Percentiles rank a stretch among this genome's conserved stretches.
Evolutionary conservation across 2,888 invertebrate species (phyloP).

Genomic region (Eristalis intricaria): DNA sequence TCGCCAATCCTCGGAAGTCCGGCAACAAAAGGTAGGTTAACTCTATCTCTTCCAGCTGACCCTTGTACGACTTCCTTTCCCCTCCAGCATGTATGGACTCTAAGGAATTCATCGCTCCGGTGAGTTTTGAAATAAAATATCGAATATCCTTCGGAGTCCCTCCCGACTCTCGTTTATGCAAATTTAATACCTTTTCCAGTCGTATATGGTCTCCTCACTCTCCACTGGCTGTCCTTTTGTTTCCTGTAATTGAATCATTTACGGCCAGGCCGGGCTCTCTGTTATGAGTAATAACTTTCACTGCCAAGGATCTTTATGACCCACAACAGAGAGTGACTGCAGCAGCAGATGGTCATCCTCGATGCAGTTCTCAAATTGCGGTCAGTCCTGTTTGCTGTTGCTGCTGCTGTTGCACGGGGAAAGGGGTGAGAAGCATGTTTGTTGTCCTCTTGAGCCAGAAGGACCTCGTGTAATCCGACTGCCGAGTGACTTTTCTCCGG

Average conservation of each 20-base stretch:
- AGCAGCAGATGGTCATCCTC: conserved; percentile 56
- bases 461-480: conserved; percentile 48
- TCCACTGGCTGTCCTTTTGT: conserved; percentile 32
- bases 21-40: not conserved
- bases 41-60: not conserved
- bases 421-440: conserved; percentile 47
- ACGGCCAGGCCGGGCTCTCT: conserved; percentile 14
- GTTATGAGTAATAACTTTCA: conserved; percentile 71
- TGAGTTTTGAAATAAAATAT: conserved; percentile 35
- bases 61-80: not conserved
- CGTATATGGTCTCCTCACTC: not conserved
- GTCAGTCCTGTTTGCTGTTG: conserved; percentile 63
- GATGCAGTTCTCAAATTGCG: conserved; percentile 59
- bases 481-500: conserved; percentile 53
- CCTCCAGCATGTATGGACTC: not conserved
- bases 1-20: too few relatives aligned
- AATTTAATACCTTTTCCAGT: conserved; percentile 53
- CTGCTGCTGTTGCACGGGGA: not conserved
- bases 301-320: conserved; percentile 58
- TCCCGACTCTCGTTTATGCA: conserved; percentile 53
- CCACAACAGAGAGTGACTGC: conserved; percentile 25
- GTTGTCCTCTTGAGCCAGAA: conserved; percentile 51
- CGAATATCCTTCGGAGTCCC: conserved; percentile 30
- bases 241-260: conserved; percentile 69
- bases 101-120: not conserved